phyloP scores from a whole-genome alignment of 2,113 vertebrate genomes.

The Okapia johnstoni region DNA sequence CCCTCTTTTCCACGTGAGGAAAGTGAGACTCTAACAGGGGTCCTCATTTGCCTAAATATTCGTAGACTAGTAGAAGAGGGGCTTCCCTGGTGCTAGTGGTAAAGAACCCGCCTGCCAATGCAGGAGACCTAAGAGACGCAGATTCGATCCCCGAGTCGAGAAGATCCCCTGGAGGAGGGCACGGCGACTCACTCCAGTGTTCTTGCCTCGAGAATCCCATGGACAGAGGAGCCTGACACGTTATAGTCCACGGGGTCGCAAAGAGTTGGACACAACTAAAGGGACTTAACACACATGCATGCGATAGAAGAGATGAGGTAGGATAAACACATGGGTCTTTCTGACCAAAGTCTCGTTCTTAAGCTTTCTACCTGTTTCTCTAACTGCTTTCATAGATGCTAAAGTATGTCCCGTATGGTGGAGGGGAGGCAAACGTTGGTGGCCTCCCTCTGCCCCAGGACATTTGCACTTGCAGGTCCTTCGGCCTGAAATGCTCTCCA shows the following conservation, averaged over 20 bases:
- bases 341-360: not conserved
- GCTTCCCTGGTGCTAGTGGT: not conserved
- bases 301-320: not conserved
- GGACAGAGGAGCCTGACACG: not conserved
- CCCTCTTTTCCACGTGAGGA: not conserved
- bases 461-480: not conserved
- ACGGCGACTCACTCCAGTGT: not conserved
- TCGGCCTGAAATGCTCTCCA: not conserved
- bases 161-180: not conserved
- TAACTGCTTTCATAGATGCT: not conserved
- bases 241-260: not conserved
- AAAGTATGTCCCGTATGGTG: not conserved
- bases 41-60: not conserved
- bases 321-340: not conserved
- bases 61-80: not conserved
- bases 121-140: not conserved
- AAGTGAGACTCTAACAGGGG: not conserved
- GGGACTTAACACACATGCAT: not conserved
- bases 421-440: not conserved
- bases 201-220: not conserved
- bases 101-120: accelerated
- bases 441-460: not conserved
- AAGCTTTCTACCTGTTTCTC: not conserved
- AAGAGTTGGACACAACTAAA: not conserved
- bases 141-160: not conserved